Evolutionary conservation across 1,140 invertebrate species (phyloP), one percentile per base, ranked within the genome.

Genomic region (Spodoptera litura): DNA sequence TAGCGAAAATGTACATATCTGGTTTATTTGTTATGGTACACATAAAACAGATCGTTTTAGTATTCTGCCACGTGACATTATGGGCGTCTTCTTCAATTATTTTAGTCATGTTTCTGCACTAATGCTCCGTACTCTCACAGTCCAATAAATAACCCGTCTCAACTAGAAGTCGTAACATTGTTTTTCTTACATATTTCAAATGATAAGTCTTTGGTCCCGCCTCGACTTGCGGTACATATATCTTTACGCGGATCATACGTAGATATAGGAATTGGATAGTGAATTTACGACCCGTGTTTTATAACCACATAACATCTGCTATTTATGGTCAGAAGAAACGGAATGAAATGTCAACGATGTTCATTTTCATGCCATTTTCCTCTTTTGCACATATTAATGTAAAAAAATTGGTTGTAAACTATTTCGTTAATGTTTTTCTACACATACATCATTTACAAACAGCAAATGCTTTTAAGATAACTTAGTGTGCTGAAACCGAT

Each of bases 221-320:
- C 61, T 64, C 35, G 13, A 20, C n/a, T 49, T 15, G 15, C 35
- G 38, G 9, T 38, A 49, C 62, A 49, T 66, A 66, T 66, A 49
- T 66, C 62, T 66, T 66, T 49, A 66, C 35, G 62, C 56, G 49
- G 56, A 49, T 25, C 71, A 73, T 68, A 70, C 38, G 20, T 61
- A 44, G 3, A 13, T 53, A 44, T 58, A 70, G 27, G 66, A 53
- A 73, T 59, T 59, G 71, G 71, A 73, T 61, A 73, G 56, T 58
- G 27, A 73, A 73, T 72, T 72, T 72, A 73, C 56, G 71, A 59
- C 9, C 10, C 56, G 38, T 59, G 56, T 73, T 73, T 73, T 73
- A 59, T 59, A 73, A 49, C 71, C 71, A 73, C 56, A 49, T 73
- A 73, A 73, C 71, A 44, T 73, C 12, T 27, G 15, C 25, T 61